phyloP scores from a whole-genome alignment of 2,113 vertebrate genomes.

The Brachyhypopomus occidentalis region DNA sequence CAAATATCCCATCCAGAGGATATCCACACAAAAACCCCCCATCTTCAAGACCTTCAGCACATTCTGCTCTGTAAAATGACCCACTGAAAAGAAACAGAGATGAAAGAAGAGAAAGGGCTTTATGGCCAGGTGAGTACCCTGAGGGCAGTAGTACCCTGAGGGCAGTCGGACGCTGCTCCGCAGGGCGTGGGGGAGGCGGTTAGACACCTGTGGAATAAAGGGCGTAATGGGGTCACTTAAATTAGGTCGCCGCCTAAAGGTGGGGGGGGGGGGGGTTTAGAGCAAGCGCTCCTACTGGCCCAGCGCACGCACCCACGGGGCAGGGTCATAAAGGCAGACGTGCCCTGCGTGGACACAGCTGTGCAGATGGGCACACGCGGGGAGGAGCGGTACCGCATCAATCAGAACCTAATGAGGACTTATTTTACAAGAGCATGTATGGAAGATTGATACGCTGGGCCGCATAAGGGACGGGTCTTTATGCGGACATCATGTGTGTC shows the following conservation, averaged over 20 bases:
- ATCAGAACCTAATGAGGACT: background rate
- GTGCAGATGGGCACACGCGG: background rate
- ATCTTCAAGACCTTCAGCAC: background rate
- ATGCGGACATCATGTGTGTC: background rate
- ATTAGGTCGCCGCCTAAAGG: background rate
- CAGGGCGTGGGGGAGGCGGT: background rate
- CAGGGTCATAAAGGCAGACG: background rate
- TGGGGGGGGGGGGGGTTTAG: too few relatives aligned
- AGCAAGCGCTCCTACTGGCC: background rate
- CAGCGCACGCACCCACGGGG: background rate
- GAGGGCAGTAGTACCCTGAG: too few relatives aligned
- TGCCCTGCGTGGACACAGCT: background rate
- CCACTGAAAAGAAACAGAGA: background rate
- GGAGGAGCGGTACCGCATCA: background rate
- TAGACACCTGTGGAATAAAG: constrained; percentile 8
- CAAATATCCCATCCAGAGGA: background rate
- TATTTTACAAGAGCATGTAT: background rate
- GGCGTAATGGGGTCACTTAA: background rate
- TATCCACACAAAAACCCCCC: too few relatives aligned
- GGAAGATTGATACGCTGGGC: background rate
- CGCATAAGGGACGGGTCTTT: background rate
- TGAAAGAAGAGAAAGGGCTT: background rate
- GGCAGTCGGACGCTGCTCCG: background rate
- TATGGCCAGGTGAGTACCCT: background rate
- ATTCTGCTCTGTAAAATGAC: constrained; percentile 11